Evolutionary conservation across 1,140 invertebrate genomes (phyloP).

Genomic region (Pentalonia nigronervosa): DNA sequence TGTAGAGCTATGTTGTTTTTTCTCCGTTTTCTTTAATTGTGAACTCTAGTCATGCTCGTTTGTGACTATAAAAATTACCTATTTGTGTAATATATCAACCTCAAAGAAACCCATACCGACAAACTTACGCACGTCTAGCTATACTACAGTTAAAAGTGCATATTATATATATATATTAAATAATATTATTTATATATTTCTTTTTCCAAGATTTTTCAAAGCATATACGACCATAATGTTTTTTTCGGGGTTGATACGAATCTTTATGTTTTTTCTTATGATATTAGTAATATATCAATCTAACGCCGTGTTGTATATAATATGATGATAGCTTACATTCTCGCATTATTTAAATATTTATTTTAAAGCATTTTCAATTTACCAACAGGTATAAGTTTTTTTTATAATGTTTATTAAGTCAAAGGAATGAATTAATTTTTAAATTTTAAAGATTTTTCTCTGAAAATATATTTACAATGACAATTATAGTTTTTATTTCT

Average conservation of each 20-base stretch:
- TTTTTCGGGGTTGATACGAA: slow-evolving; percentile 3
- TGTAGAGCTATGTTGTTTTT: slow-evolving; percentile 24
- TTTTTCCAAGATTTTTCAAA: background rate
- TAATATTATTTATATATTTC: background rate
- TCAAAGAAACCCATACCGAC: slow-evolving; percentile 50
- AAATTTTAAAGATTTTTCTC: background rate
- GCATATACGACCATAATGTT: background rate
- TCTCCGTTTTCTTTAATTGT: slow-evolving; percentile 44
- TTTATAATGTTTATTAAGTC: background rate
- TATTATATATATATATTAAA: background rate
- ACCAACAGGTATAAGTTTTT: background rate
- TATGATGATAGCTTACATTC: background rate
- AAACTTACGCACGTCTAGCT: slow-evolving; percentile 29
- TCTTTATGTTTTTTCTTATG: background rate
- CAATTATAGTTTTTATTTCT: background rate
- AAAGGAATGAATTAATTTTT: background rate
- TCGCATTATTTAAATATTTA: background rate
- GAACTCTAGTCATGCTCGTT: slow-evolving; percentile 54
- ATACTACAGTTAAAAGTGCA: background rate
- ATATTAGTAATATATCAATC: background rate
- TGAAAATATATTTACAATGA: background rate
- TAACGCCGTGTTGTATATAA: background rate
- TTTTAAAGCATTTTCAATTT: background rate
- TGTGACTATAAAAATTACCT: slow-evolving; percentile 55
- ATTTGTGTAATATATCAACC: slow-evolving; percentile 55